Conservation (phyloP, 2,797 vertebrate species). For the Enteromius argenteus region DNA sequence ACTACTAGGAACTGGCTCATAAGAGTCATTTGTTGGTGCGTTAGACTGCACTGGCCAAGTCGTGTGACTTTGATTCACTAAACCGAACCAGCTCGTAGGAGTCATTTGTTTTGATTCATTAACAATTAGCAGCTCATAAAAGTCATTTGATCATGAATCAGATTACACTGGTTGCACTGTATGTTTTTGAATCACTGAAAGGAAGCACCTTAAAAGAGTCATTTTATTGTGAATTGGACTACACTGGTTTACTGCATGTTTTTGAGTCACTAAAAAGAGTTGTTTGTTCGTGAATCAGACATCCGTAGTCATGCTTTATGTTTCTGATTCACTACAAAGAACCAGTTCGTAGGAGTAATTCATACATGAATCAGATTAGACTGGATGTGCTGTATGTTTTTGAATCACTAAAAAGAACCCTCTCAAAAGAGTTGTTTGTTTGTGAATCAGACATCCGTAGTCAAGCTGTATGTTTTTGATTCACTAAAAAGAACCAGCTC, state of each 20-base stretch:
- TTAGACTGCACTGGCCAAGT: neutral
- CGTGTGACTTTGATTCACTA: neutral
- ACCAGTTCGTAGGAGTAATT: too few relatives aligned
- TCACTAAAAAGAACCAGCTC: neutral
- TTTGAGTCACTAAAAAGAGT: neutral
- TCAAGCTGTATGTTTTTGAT: too few relatives aligned
- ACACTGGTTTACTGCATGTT: neutral
- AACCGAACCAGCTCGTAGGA: neutral
- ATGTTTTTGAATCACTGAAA: neutral
- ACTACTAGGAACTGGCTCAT: neutral
- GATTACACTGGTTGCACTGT: neutral
- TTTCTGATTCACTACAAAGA: neutral
- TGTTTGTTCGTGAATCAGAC: neutral
- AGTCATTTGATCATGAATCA: neutral
- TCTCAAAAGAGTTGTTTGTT: neutral
- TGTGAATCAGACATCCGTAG: too few relatives aligned
- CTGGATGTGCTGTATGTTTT: too few relatives aligned
- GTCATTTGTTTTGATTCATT: neutral
- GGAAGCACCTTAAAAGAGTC: neutral
- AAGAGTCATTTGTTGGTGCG: too few relatives aligned
- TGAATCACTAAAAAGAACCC: neutral
- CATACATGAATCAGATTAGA: too few relatives aligned
- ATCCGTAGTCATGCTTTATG: too few relatives aligned
- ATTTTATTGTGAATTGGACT: neutral
- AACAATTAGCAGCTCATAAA: neutral